Evolutionary conservation across 2,113 vertebrate species (phyloP), one percentile per base, ranked within the genome.

Genomic region (Malurus elegans): DNA sequence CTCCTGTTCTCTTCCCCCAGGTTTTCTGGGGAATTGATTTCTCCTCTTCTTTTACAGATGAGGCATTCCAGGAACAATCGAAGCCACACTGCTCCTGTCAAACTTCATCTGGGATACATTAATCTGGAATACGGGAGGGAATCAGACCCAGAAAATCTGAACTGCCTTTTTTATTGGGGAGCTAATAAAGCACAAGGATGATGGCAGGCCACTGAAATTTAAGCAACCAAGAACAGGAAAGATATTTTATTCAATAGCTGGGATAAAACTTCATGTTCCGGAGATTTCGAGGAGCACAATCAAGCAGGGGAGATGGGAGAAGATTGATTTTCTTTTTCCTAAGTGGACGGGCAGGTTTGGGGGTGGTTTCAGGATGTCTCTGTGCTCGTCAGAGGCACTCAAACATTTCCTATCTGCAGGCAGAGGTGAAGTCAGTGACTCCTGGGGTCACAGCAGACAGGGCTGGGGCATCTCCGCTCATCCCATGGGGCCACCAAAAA

Each of bases 1-100:
- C 50, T 81, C 53, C 76, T 67, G 48, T 65, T 95, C 90, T 60
- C 48, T 87, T 84, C 89, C 92, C 88, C 9, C 31, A 58, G 81
- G 73, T 90, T 72, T 91, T 88, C 70, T 47, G 73, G 19, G 78
- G 85, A 36, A 91, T 86, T 95, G 95, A 84, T 96, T 95, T 96
- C 61, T 95, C 64, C 67, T 86, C 86, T 87, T 79, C 42, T 92
- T 95, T 96, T 93, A 95, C 90, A 91, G 86, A 91, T 96, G 95
- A 96, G 92, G 80, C 78, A 95, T 95, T 95, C 73, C 73, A 93
- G 92, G 91, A 94, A 83, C 92, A 91, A 90, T 96, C 8, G 2
- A 93, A 90, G 54, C 72, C 44, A 76, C 82, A 90, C 86, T 73
- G 88, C 89, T 95, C 76, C 95, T 95, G 93, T 94, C 94, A 95